A percentile compares a stretch with the other conserved stretches of the same genome.
Evolutionary conservation across 1,140 invertebrate genomes (phyloP).

Genomic region (Hylaeus anthracinus): DNA sequence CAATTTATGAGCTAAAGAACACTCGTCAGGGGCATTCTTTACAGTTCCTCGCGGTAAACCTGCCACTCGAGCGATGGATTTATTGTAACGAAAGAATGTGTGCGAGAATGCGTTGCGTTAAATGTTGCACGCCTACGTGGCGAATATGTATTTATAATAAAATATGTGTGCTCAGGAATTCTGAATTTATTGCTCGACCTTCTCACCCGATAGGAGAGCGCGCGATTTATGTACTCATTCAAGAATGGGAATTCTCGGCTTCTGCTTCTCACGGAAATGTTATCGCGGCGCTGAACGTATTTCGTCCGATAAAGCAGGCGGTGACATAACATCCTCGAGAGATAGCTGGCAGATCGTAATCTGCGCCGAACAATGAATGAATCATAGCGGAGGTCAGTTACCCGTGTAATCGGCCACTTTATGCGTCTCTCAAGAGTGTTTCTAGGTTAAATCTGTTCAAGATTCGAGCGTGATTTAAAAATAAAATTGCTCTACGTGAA

Average conservation of each 20-base stretch:
- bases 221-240: background rate
- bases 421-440: background rate
- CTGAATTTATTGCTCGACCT: background rate
- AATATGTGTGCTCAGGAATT: background rate
- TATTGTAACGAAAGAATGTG: too few species aligned
- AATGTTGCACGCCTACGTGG: background rate
- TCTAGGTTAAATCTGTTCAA: background rate
- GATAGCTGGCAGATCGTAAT: background rate
- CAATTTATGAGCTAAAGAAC: too few species aligned
- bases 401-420: background rate
- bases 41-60: too few species aligned
- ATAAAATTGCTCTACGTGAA: too few species aligned
- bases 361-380: background rate
- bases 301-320: background rate
- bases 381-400: background rate
- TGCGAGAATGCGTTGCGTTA: background rate
- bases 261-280: background rate
- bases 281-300: background rate
- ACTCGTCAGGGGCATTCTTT: too few species aligned
- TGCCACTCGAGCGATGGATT: too few species aligned
- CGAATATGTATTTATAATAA: slow-evolving; percentile 16
- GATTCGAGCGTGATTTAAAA: too few species aligned
- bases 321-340: too few species aligned
- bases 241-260: background rate
- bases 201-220: too few species aligned